Percentiles rank a stretch among this genome's conserved stretches.
phyloP scores from a whole-genome alignment of 2,113 vertebrate genomes.

The Furnarius figulus region DNA sequence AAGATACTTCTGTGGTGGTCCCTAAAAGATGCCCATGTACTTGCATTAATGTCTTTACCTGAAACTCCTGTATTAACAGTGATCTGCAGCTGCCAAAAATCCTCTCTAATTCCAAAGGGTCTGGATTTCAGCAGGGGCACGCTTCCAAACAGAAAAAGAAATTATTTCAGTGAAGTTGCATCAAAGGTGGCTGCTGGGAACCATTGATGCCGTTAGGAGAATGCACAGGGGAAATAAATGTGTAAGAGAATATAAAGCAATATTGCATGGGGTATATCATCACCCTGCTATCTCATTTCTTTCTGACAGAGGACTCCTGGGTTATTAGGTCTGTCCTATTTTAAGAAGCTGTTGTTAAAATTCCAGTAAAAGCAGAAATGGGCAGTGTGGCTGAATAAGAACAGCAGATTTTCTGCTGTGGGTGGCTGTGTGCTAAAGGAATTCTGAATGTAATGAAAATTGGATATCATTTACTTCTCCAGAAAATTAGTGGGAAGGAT shows the following conservation, averaged over 20 bases:
- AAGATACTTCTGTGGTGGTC: background rate
- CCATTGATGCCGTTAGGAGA: background rate
- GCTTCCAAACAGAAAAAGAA: background rate
- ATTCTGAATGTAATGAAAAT: background rate
- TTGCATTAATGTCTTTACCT: background rate
- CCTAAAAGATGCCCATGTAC: background rate
- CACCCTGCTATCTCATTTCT: background rate
- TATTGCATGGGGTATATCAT: background rate
- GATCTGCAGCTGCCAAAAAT: background rate
- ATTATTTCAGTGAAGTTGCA: background rate
- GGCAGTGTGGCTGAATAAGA: background rate
- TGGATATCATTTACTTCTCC: background rate
- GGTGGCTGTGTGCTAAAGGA: background rate
- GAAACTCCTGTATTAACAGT: background rate
- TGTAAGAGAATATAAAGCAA: background rate
- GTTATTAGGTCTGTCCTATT: background rate
- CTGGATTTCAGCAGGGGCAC: background rate
- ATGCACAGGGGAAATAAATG: background rate
- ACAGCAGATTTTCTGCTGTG: background rate
- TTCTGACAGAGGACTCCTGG: background rate
- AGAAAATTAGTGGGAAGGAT: background rate
- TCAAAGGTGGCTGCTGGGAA: background rate
- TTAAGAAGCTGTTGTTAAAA: background rate
- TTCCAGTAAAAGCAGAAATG: background rate
- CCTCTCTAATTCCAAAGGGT: background rate